Conservation (phyloP, 2,113 vertebrate species). For the Pantherophis guttatus region DNA sequence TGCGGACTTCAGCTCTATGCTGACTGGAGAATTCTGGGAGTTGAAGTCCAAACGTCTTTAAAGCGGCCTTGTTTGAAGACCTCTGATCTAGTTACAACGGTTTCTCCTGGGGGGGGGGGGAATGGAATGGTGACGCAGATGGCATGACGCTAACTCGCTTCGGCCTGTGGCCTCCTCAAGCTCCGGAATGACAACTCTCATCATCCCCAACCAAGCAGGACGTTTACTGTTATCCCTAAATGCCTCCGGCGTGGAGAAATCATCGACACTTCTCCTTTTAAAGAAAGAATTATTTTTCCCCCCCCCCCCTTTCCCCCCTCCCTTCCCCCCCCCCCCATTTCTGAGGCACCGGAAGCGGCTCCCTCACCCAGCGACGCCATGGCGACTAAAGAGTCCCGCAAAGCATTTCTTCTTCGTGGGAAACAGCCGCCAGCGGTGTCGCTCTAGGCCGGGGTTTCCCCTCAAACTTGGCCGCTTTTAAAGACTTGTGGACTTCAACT, state of each 20-base stretch:
- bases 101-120: no score
- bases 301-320: not conserved
- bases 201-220: not conserved
- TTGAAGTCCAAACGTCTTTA: no score
- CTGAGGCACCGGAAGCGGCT: not conserved
- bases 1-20: no score
- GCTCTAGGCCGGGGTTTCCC: not conserved
- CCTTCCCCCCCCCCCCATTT: no score
- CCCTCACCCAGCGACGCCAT: constrained; percentile 5
- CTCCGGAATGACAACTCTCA: not conserved
- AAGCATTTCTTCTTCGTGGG: not conserved
- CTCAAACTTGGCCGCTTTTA: no score
- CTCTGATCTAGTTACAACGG: no score
- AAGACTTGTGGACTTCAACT: no score
- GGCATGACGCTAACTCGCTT: no score
- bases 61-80: no score
- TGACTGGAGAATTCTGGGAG: no score
- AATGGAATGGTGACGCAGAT: no score
- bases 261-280: not conserved
- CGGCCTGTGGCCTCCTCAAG: not conserved
- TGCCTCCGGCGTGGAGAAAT: not conserved
- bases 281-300: not conserved
- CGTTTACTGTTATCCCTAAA: not conserved
- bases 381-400: not conserved
- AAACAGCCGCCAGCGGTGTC: not conserved